Conservation (phyloP, 1,140 invertebrate species). For the Laodelphax striatellus region DNA sequence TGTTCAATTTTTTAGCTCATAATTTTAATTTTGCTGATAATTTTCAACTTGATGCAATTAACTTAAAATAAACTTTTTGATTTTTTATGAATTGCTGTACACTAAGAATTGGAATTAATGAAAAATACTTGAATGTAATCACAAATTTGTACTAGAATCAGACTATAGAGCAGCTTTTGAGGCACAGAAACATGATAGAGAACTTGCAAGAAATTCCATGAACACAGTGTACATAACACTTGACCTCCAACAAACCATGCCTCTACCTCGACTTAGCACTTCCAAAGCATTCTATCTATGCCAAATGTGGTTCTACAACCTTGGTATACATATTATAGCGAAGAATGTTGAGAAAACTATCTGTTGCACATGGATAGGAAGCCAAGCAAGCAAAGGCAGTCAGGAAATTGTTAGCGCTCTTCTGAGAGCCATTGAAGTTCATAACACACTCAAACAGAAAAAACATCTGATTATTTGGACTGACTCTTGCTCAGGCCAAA, state of each 20-base stretch:
- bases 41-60: too few species aligned
- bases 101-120: too few species aligned
- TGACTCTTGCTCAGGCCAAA: neutral
- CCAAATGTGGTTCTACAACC: slow-evolving; percentile 4
- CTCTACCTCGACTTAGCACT: neutral
- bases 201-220: neutral
- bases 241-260: slow-evolving; percentile 5
- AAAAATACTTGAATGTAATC: too few species aligned
- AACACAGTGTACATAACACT: neutral
- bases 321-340: slow-evolving; percentile 1
- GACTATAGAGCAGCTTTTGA: too few species aligned
- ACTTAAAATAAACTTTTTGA: too few species aligned
- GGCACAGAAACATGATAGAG: neutral
- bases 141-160: too few species aligned
- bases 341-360: neutral
- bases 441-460: neutral
- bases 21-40: too few species aligned
- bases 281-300: neutral
- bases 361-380: neutral
- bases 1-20: too few species aligned
- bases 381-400: slow-evolving; percentile 1
- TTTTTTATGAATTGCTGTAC: too few species aligned
- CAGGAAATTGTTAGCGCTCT: neutral
- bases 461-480: neutral
- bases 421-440: neutral